phyloP scores from a whole-genome alignment of 2,888 invertebrate genomes.

The Brachypalpus laphriformis region DNA sequence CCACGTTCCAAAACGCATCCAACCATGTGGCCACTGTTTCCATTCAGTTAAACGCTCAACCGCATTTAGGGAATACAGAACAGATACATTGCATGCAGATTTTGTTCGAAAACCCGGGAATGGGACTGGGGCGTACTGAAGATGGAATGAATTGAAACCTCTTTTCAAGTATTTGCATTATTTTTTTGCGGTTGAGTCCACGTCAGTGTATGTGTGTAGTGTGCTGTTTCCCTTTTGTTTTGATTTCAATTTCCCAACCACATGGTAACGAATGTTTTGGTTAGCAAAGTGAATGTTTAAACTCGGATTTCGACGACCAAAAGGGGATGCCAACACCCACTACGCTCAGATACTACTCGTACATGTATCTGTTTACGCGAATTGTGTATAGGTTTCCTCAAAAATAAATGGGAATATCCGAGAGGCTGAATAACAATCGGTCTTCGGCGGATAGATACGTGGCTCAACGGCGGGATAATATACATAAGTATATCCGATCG shows the following conservation, averaged over 20 bases:
- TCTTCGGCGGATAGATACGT: neutral
- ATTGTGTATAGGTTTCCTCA: too few relatives aligned
- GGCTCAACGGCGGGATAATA: neutral
- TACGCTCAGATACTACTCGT: too few relatives aligned
- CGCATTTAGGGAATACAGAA: slow-evolving; percentile 26
- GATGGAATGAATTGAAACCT: slow-evolving; percentile 41
- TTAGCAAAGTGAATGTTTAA: slow-evolving; percentile 49
- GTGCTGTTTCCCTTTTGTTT: neutral
- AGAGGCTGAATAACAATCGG: neutral
- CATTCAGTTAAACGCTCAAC: slow-evolving; percentile 48
- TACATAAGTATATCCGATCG: too few relatives aligned
- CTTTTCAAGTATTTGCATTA: slow-evolving; percentile 20
- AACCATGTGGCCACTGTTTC: slow-evolving; percentile 42
- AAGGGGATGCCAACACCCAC: neutral
- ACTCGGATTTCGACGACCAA: slow-evolving; percentile 19
- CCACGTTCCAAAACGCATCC: slow-evolving; percentile 47
- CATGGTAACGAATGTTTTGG: slow-evolving; percentile 53
- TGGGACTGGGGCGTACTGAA: slow-evolving; percentile 11
- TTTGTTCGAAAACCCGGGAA: neutral
- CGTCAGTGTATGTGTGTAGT: neutral
- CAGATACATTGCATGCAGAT: neutral
- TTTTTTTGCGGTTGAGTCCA: slow-evolving; percentile 44
- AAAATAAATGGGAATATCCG: neutral
- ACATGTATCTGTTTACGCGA: neutral
- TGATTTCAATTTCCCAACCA: slow-evolving; percentile 36